Evolutionary conservation across 1,140 invertebrate genomes (phyloP), one percentile per base, ranked within the genome.

Genomic region (Zaprionus lachaisei): DNA sequence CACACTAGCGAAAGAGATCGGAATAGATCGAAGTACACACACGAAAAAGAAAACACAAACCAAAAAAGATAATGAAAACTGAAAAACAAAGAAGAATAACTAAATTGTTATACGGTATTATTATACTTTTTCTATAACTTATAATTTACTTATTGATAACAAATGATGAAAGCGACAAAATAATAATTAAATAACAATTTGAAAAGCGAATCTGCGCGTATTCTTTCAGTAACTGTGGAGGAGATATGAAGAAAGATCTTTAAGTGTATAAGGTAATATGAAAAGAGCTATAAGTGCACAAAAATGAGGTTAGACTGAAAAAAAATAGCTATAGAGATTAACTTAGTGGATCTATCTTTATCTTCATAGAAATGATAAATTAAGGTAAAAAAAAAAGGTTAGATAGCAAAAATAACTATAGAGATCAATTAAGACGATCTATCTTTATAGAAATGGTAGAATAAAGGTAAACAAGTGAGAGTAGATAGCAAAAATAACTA

Each of bases 91-190:
- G 68, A 61, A 34, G 70, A 69, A 81, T 70, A 92, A 92, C 91
- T 90, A 90, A 92, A 92, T 92, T 92, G 91, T 92, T 92, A 92
- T 92, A 92, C 91, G 86, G 91, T 91, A 92, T 92, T 92, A 92
- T 92, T 92, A 92, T 92, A 92, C 91, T 92, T 92, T 92, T 92
- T 92, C 91, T 92, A 92, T 92, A 90, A 91, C 78, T 92, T 92
- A 92, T 92, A 82, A 92, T 92, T 92, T 92, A 85, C 79, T 90
- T 90, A 92, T 83, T 89, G 83, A 83, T 76, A 89, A 86, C 63
- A 85, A 81, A 91, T 81, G 90, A 81, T 74, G 72, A 87, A 79
- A 84, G 79, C 83, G 71, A 83, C 80, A 91, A 79, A 80, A 87
- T 77, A 92, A 86, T 85, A 91, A 90, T 91, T 92, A 91, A 92